Base-by-base conservation (phyloP, 2,888 invertebrate species). In the Drosophila kokeensis region DNA sequence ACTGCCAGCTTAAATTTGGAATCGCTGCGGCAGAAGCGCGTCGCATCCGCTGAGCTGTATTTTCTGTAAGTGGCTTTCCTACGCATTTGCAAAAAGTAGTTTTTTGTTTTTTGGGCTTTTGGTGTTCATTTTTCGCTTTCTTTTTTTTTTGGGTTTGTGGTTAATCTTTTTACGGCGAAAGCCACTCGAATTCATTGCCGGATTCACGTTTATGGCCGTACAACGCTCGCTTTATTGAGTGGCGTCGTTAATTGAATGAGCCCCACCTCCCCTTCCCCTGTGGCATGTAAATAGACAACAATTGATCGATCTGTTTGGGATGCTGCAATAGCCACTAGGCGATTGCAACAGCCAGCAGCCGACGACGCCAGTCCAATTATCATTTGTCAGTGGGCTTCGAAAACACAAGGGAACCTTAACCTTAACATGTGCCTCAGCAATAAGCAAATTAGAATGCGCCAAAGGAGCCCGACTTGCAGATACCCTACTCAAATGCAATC, bases 31-130 rank as follows among this genome's bases (percentile, higher is more conserved):
- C 70, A 78, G 8, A 24, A 45, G 62, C 89, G 88, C 27, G 85
- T 90, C 42, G 86, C 92, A 67, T 93, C 93, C 48, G 92, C 94
- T 36, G 94, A 94, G 75, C 79, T 94, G 67, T 94, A 93, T 87
- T 94, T 93, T 82, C 78, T 92, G 94, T 94, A 92, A 93, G 93
- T 93, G 80, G 66, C 57, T 72, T 74, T 69, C 60, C 53, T 57
- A 40, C 42, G 58, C 49, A 52, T 68, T 69, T 38, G 21, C 58
- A 40, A 57, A 54, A 15, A 13, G n/a, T 66, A 34, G 54, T 58
- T 52, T 49, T 58, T 58, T 21, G 34, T 27, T 64, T 59, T 24
- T 34, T 55, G 38, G 29, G 40, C 24, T 61, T 45, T 71, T 52
- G 54, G 54, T 62, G 11, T 49, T 64, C 27, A 29, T 52, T 63